Evolutionary conservation across 2,888 invertebrate species (phyloP).

Genomic region (Athrips mouffetella): DNA sequence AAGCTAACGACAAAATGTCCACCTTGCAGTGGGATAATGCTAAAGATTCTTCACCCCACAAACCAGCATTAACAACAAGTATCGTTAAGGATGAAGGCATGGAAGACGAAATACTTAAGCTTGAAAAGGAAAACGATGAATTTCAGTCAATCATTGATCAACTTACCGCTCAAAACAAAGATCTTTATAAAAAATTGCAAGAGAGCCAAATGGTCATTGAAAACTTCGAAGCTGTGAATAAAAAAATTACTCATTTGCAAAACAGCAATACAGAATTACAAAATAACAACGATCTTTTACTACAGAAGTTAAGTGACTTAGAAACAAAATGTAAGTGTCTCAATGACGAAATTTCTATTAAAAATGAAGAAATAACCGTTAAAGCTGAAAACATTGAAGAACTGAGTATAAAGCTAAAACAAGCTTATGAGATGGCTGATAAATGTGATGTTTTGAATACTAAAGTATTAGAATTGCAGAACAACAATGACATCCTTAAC

Average conservation of each 20-base stretch:
- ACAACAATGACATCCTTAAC: not conserved
- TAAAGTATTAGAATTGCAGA: not conserved
- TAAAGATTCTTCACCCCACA: constrained; percentile 41
- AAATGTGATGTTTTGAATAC: not conserved
- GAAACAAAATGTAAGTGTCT: constrained; percentile 31
- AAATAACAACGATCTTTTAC: constrained; percentile 30
- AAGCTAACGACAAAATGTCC: constrained; percentile 82
- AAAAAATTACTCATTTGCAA: constrained; percentile 41
- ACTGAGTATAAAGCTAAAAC: not conserved
- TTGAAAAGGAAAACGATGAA: constrained; percentile 71
- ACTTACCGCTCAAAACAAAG: constrained; percentile 51
- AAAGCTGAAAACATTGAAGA: constrained; percentile 16
- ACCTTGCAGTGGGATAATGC: constrained; percentile 55
- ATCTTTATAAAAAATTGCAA: constrained; percentile 45
- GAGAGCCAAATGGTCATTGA: constrained; percentile 32
- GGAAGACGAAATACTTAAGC: constrained; percentile 52
- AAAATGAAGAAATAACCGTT: constrained; percentile 24
- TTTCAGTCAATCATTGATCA: constrained; percentile 55
- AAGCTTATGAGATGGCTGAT: not conserved
- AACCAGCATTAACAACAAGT: constrained; percentile 18
- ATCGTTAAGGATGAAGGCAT: constrained; percentile 30
- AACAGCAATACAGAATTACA: constrained; percentile 33
- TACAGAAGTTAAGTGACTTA: constrained; percentile 34
- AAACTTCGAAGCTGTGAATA: constrained; percentile 42
- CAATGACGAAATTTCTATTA: constrained; percentile 34